Evolutionary conservation across 2,113 vertebrate species (phyloP), one percentile per base, ranked within the genome.

Genomic region (Odocoileus hemionus): DNA sequence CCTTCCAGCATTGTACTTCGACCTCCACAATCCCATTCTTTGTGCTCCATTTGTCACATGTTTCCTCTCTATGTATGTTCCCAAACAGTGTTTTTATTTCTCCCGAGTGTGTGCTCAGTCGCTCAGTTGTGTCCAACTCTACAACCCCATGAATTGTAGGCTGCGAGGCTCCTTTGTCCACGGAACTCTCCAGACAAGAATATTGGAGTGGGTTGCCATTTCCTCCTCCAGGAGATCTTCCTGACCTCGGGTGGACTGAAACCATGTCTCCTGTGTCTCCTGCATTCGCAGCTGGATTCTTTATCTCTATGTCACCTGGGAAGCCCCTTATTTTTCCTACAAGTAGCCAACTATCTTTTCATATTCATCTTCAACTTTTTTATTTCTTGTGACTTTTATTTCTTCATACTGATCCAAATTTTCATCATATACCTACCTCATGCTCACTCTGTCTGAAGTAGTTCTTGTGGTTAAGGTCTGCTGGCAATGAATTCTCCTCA

Each of bases 261-360:
- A 25, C 12, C 36, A 7, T 43, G 23, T 26, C 39, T 76, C 23
- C 23, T 76, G 39, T 76, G 70, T 76, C 70, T 76, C 39, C 12
- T 76, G 23, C 12, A 26, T 3, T 0, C 12, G 70, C 5, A 7
- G 23, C 12, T 26, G 36, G 21, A 43, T 76, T 76, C 70, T 43
- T 43, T 76, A 76, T 7, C 5, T 43, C 39, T 13, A 12, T 26
- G 23, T 7, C 70, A 76, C 70, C 23, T 43, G 36, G 36, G 39
- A 43, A 76, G 70, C 12, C 39, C 36, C 70, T 86, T 87, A 80
- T 45, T 94, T 94, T 60, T 91, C 12, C 33, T 58, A 43, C 16
- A 74, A 89, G 50, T 64, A 90, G 26, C n/a, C n/a, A 86, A 45
- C 74, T 96, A 91, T 60, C 45, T 78, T 85, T 90, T 74, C 14